Conservation (phyloP, 2,888 invertebrate species). For the Choristoneura rosaceana region DNA sequence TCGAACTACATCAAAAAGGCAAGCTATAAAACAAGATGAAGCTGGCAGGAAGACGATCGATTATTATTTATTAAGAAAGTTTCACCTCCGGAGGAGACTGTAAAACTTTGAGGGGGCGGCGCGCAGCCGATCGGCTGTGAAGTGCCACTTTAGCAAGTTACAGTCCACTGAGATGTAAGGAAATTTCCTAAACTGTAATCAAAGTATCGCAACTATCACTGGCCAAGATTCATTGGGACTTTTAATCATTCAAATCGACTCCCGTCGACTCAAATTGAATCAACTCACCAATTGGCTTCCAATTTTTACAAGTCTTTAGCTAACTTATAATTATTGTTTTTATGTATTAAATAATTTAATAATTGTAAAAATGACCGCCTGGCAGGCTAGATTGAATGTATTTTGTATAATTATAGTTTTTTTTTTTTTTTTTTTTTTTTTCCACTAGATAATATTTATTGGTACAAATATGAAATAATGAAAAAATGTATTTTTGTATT, state of each 20-base stretch:
- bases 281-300: not conserved
- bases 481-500: too few species aligned
- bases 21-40: constrained; percentile 10
- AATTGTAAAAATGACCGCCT: too few species aligned
- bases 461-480: too few species aligned
- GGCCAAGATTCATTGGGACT: not conserved
- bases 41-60: constrained; percentile 14
- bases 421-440: too few species aligned
- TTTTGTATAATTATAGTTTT: too few species aligned
- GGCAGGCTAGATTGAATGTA: too few species aligned
- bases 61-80: constrained; percentile 32
- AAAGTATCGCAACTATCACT: constrained; percentile 2
- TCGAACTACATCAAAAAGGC: constrained; percentile 6
- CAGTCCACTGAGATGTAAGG: constrained; percentile 2
- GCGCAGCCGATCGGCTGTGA: constrained; percentile 19
- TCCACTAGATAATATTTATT: too few species aligned
- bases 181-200: constrained; percentile 14
- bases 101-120: constrained; percentile 6
- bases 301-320: not conserved
- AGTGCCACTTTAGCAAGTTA: constrained; percentile 18
- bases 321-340: too few species aligned
- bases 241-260: not conserved
- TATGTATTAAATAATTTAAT: too few species aligned
- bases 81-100: constrained; percentile 7
- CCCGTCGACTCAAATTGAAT: too few species aligned